These are phyloP conservation scores for Conger conger DNA, from an alignment of 2,113 vertebrate species.

Conservation along the genomic window DNA sequence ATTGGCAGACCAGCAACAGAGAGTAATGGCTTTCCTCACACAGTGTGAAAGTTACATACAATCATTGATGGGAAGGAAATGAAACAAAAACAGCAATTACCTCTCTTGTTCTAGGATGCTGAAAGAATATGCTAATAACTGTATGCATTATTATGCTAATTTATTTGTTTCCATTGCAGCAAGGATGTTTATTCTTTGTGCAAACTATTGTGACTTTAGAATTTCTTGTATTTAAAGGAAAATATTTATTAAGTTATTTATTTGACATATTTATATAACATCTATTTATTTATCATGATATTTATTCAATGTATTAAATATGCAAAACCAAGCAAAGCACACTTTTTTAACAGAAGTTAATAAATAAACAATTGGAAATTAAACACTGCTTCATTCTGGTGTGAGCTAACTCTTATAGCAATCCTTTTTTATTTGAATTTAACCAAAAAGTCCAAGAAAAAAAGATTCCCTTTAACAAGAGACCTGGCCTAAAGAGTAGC, in stretches of 20 bases:
- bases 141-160: background rate
- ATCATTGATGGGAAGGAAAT: background rate
- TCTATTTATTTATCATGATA: conserved; percentile 44
- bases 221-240: conserved; percentile 9
- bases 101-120: background rate
- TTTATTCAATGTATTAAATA: conserved; percentile 48
- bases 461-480: no score
- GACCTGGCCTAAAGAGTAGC: no score
- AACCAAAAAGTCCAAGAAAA: no score
- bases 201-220: background rate
- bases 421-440: background rate
- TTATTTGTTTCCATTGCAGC: conserved; percentile 25
- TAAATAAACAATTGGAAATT: background rate
- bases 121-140: background rate
- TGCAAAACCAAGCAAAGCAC: background rate
- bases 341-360: background rate
- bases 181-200: conserved; percentile 34
- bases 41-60: background rate
- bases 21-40: conserved; percentile 56
- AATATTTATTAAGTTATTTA: conserved; percentile 39
- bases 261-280: conserved; percentile 53
- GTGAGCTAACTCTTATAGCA: background rate
- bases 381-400: background rate
- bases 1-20: conserved; percentile 28
- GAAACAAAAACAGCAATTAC: background rate